Evolutionary conservation across 2,113 vertebrate species (phyloP).

Genomic region (Corapipo altera): DNA sequence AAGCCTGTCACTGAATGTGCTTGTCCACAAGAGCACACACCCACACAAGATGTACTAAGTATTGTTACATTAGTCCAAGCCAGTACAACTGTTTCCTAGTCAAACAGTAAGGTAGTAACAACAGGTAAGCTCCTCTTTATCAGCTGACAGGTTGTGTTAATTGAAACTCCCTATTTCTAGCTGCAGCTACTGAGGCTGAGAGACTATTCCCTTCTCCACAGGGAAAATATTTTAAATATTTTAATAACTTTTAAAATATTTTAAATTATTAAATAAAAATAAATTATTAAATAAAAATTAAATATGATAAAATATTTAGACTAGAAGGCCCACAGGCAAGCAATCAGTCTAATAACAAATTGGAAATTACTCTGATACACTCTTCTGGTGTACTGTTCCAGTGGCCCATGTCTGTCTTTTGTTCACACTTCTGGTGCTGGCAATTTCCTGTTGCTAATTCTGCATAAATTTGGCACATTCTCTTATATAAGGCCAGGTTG

Average conservation of each 20-base stretch:
- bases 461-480: not conserved
- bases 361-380: not conserved
- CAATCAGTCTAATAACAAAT: not conserved
- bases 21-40: not conserved
- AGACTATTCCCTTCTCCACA: not conserved
- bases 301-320: not conserved
- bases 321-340: not conserved
- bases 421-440: not conserved
- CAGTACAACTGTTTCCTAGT: not conserved
- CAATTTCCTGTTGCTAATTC: not conserved
- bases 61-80: not conserved
- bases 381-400: not conserved
- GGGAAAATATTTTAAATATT: not conserved
- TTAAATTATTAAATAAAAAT: not conserved
- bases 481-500: not conserved
- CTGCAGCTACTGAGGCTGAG: not conserved
- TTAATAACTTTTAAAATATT: not conserved
- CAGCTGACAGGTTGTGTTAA: not conserved
- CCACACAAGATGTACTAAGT: not conserved
- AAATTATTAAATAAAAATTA: too few relatives aligned
- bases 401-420: not conserved
- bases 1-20: not conserved
- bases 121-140: not conserved
- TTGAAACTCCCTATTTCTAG: not conserved
- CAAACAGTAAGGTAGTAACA: not conserved